Base-by-base conservation (phyloP, 2,888 invertebrate species). In the Lamellibrachia columna region DNA sequence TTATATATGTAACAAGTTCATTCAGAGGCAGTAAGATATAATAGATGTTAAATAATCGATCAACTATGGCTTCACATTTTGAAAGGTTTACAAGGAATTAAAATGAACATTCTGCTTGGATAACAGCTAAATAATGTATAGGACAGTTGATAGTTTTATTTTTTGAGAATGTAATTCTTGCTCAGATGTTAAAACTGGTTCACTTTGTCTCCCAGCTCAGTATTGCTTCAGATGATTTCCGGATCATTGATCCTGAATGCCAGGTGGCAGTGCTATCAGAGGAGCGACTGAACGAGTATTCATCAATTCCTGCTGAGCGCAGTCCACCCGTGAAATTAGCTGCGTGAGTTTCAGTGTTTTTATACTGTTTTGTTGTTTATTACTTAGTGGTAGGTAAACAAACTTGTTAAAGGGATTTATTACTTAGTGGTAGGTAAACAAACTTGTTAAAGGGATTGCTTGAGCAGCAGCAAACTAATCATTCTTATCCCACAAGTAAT, bases 241-340 rank as follows among this genome's bases (percentile, higher is more conserved):
- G 98, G 92, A 94, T 97, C 92, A 95, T 97, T 91, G 97, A 97
- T 15, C 95, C 96, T 7, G 96, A 96, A 52, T 97, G 97, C 92
- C 98, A 98, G 97, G 98, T 99, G 94, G 97, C 98, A 92, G 97
- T 97, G 22, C 91, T 95, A 22, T 94, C 94, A 11, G 90, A 93
- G n/a, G 93, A 94, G 40, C 93, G 94, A 15, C 91, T 95, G 28
- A 93, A 95, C 22, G 93, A 93, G 91, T 93, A 95, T 90, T 95
- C 97, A 94, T 97, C 97, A 93, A 97, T 98, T 93, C 97, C 97
- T 93, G 97, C 97, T n/a, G 97, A 97, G 91, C 97, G 97, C 94
- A 97, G 97, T 55, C 97, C 98, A 92, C 98, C 98, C 97, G 97
- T 97, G 95, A 97, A 97, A 93, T 95, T 97, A 93, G 96, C 97